Percentiles rank a stretch among this genome's conserved stretches.
Evolutionary conservation across 2,888 invertebrate genomes (phyloP).

Genomic region (Chaetoderma sp.): DNA sequence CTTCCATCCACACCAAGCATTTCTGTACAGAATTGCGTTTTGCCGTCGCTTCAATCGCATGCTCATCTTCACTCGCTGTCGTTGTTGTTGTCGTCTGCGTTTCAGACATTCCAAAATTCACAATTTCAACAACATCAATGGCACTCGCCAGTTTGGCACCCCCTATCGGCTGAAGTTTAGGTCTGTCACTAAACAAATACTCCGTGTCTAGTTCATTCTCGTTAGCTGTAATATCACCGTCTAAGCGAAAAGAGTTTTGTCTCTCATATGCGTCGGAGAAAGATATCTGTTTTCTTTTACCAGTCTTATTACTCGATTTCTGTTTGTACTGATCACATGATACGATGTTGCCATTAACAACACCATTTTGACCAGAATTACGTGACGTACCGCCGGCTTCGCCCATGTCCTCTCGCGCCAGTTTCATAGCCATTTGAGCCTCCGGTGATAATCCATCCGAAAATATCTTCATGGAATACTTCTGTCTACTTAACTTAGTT

Average conservation of each 20-base stretch:
- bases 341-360: neutral
- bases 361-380: neutral
- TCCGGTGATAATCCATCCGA: conserved; percentile 41
- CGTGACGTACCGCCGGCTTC: neutral
- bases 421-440: conserved; percentile 41
- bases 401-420: conserved; percentile 29
- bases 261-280: conserved; percentile 36
- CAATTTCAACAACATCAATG: conserved; percentile 40
- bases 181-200: too few relatives aligned
- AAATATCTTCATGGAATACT: conserved; percentile 25
- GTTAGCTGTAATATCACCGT: conserved; percentile 39
- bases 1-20: conserved; percentile 51
- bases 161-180: conserved; percentile 27
- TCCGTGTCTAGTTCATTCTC: too few relatives aligned
- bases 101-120: conserved; percentile 25
- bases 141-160: conserved; percentile 37
- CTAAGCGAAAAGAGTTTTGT: conserved; percentile 19
- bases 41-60: conserved; percentile 38
- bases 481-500: conserved; percentile 26
- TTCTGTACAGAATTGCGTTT: conserved; percentile 46
- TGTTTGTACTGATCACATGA: conserved; percentile 5
- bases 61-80: conserved; percentile 25
- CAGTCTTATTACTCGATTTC: neutral
- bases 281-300: conserved; percentile 19
- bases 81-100: neutral